Percentiles rank a stretch among this genome's conserved stretches.
Conservation (phyloP, 2,113 vertebrate genomes). For the Lagopus leucura region DNA sequence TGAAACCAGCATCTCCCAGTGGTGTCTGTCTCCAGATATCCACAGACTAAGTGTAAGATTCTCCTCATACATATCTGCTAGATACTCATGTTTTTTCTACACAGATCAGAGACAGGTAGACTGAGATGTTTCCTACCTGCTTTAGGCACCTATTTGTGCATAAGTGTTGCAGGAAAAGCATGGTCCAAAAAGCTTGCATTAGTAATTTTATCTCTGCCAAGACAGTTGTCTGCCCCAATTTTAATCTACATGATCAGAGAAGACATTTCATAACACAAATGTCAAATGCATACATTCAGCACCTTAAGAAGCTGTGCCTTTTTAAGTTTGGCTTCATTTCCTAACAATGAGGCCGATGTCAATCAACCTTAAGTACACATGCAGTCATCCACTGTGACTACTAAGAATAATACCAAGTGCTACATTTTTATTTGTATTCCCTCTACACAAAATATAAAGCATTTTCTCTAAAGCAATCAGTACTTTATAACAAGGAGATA, state of each 20-base stretch:
- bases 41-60: not conserved
- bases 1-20: not conserved
- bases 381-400: not conserved
- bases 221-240: not conserved
- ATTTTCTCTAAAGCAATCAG: not conserved
- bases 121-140: not conserved
- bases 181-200: not conserved
- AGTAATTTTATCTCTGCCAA: not conserved
- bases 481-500: conserved; percentile 6
- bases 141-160: not conserved
- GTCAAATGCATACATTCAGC: not conserved
- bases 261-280: not conserved
- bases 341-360: not conserved
- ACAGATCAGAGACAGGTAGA: not conserved
- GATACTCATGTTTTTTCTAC: not conserved
- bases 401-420: not conserved
- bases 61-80: not conserved
- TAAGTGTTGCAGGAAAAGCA: not conserved
- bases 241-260: not conserved
- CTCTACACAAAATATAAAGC: not conserved
- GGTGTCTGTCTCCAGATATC: not conserved
- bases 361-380: not conserved
- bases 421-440: not conserved
- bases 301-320: not conserved
- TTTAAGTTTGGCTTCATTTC: not conserved